Base-by-base conservation (phyloP, 2,113 vertebrate species). In the Donacobius atricapilla region DNA sequence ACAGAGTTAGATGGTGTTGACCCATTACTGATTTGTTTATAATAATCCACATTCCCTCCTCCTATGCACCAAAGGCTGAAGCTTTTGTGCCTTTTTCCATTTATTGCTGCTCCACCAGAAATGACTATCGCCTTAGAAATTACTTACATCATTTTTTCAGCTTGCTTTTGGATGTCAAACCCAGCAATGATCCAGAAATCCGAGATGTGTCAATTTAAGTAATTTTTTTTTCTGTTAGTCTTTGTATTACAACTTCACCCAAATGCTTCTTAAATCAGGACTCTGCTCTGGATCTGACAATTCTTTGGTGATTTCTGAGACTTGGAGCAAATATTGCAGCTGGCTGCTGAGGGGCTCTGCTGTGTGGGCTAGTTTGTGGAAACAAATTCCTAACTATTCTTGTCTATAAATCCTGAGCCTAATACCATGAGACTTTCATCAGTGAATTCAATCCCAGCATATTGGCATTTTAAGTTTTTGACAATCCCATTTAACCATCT, bases 391-490 rank as follows among this genome's bases (percentile, higher is more conserved):
- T 85, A 45, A 76, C 28, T 84, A n/a, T 82, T 65, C n/a, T 85
- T 40, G 16, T 64, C 65, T 75, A 22, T 82, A 95, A 87, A 96
- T 89, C 44, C 81, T 28, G 22, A 91, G n/a, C 20, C 20, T 69
- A 70, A 64, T 13, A 11, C 68, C 7, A 0, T 3, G 28, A 87
- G 69, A 60, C 57, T 64, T 83, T 22, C 65, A 85, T 60, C 40
- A 60, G n/a, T 15, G 37, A 63, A 39, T 65, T 89, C 48, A 27
- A n/a, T 45, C 40, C 31, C 71, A 57, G 61, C 0, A 0, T 78
- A 81, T 18, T 60, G 60, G 51, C 80, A 35, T 87, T 87, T 94
- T 44, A 94, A 89, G 44, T 78, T 94, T 90, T 81, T 91, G 89
- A 84, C 73, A 83, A 42, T 76, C n/a, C 70, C 75, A 48, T 91